phyloP scores from a whole-genome alignment of 2,888 invertebrate genomes.

The Nymphalis c-album region DNA sequence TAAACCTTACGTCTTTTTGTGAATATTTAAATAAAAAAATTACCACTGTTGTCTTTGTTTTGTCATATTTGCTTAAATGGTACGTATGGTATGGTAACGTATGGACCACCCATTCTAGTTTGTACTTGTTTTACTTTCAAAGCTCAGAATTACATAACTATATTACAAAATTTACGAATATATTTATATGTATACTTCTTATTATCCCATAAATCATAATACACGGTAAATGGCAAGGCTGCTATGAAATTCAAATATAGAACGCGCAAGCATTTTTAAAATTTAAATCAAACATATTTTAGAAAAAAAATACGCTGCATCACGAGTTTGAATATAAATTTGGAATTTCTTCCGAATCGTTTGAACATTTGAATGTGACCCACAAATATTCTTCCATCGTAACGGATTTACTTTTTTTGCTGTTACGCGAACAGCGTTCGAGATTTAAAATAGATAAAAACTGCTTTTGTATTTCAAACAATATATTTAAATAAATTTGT shows the following conservation, averaged over 20 bases:
- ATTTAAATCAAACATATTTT: conserved; percentile 46
- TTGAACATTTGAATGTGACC: conserved; percentile 27
- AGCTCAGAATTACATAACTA: no score
- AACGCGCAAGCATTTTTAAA: conserved; percentile 45
- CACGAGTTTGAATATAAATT: conserved; percentile 50
- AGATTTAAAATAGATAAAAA: conserved; percentile 11
- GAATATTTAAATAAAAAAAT: neutral
- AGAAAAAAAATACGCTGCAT: conserved; percentile 32
- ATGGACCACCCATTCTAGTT: neutral
- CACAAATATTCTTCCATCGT: conserved; percentile 27
- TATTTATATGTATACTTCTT: conserved; percentile 1
- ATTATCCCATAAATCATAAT: conserved; percentile 9
- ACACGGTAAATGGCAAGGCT: conserved; percentile 1
- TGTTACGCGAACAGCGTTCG: conserved; percentile 12
- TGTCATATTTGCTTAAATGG: neutral
- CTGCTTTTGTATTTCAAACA: neutral
- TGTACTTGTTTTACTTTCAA: no score
- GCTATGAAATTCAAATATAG: conserved; percentile 46
- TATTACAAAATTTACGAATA: neutral
- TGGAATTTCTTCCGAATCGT: conserved; percentile 43
- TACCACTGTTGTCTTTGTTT: neutral
- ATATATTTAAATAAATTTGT: neutral
- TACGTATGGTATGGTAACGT: no score
- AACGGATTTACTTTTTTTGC: conserved; percentile 19
- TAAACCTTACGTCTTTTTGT: neutral